phyloP scores from a whole-genome alignment of 2,113 vertebrate genomes.

The Acanthisitta chloris region DNA sequence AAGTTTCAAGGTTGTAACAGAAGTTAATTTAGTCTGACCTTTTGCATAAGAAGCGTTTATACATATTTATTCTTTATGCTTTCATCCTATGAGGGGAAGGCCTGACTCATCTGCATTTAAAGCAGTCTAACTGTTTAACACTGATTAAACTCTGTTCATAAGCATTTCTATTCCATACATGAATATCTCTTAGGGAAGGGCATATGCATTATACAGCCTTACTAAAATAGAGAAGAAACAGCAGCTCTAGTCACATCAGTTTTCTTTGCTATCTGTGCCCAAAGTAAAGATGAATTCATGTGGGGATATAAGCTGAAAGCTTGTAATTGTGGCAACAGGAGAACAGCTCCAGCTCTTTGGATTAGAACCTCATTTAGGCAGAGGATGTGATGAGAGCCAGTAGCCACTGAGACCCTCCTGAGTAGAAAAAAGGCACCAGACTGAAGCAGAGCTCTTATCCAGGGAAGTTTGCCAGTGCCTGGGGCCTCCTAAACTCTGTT shows the following conservation, averaged over 20 bases:
- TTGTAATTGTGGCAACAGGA: neutral
- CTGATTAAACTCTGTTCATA: neutral
- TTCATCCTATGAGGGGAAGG: neutral
- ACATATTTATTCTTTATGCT: conserved; percentile 10
- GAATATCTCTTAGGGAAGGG: neutral
- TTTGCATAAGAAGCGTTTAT: neutral
- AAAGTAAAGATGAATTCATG: neutral
- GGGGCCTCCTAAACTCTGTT: neutral
- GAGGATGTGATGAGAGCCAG: neutral
- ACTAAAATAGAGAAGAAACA: neutral
- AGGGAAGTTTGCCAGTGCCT: neutral
- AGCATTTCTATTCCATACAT: neutral
- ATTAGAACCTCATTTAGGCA: neutral
- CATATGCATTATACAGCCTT: neutral
- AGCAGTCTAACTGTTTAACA: neutral
- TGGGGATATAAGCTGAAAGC: neutral
- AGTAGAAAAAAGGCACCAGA: neutral
- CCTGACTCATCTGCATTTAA: conserved; percentile 2
- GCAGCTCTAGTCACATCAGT: neutral
- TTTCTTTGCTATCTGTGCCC: neutral
- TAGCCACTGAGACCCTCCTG: neutral
- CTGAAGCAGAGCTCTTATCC: neutral
- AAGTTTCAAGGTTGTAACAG: neutral
- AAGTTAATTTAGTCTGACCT: conserved; percentile 24
- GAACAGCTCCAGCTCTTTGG: neutral